Percentiles rank a stretch among this genome's conserved stretches.
Conservation (phyloP, 2,113 vertebrate species). For the Hymenochirus boettgeri region DNA sequence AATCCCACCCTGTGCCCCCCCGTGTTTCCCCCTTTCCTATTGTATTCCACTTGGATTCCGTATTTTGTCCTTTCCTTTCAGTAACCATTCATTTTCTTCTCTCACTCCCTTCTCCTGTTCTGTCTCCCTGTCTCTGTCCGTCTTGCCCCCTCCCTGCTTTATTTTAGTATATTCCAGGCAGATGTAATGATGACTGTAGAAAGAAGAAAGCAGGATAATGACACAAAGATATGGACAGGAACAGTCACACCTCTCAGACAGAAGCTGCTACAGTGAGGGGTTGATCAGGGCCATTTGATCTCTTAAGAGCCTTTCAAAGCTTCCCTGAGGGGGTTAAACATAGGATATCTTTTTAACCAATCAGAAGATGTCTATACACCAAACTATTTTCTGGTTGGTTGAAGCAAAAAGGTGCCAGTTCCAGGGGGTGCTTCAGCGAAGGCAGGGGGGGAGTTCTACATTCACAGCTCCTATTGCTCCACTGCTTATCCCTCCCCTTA, state of each 20-base stretch:
- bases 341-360: background rate
- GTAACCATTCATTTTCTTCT: background rate
- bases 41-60: no score
- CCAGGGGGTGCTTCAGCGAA: background rate
- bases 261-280: background rate
- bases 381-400: slow-evolving; percentile 1
- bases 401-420: slow-evolving; percentile 17
- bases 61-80: background rate
- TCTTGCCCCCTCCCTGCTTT: slow-evolving; percentile 6
- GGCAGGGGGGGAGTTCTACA: slow-evolving; percentile 2
- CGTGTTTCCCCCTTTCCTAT: background rate
- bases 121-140: background rate
- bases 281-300: background rate
- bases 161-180: slow-evolving; percentile 4
- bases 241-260: background rate
- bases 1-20: background rate
- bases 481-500: background rate
- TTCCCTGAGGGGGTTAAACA: slow-evolving; percentile 13
- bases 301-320: background rate
- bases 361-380: background rate
- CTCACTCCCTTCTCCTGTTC: background rate
- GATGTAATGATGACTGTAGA: slow-evolving; percentile 3
- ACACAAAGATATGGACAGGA: background rate
- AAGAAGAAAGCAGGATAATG: background rate
- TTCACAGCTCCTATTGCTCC: background rate